These are phyloP conservation scores for Pachymerium ferrugineum DNA, from an alignment of 2,888 invertebrate species.

Conservation along the genomic window DNA sequence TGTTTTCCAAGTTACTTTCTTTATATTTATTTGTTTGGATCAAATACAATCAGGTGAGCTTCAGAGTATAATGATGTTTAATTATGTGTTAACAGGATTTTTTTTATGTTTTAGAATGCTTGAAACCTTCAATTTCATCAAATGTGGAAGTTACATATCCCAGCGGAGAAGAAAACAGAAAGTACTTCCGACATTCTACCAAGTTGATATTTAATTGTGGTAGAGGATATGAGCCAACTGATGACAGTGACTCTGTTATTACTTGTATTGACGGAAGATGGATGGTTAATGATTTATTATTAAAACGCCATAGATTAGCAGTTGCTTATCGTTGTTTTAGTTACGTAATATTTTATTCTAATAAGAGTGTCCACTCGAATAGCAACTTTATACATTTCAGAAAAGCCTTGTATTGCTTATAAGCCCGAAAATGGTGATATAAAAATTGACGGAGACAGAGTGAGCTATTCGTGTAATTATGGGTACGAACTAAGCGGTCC, in stretches of 20 bases:
- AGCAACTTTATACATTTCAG: neutral
- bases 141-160: neutral
- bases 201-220: neutral
- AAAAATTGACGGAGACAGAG: neutral
- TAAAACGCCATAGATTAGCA: neutral
- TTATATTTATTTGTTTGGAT: too few relatives aligned
- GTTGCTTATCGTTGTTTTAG: neutral
- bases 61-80: neutral
- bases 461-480: neutral
- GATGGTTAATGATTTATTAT: neutral
- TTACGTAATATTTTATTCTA: neutral
- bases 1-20: too few relatives aligned
- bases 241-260: neutral
- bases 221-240: neutral
- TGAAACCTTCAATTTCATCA: neutral
- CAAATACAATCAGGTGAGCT: neutral
- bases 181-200: neutral
- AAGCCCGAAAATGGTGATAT: neutral
- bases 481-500: neutral
- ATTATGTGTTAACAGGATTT: neutral
- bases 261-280: neutral
- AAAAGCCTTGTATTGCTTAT: neutral
- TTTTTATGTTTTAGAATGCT: neutral
- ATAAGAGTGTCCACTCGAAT: too few relatives aligned
- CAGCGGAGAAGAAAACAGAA: neutral